Conservation (phyloP, 2,888 invertebrate genomes). For the Eugnorisma glareosa region DNA sequence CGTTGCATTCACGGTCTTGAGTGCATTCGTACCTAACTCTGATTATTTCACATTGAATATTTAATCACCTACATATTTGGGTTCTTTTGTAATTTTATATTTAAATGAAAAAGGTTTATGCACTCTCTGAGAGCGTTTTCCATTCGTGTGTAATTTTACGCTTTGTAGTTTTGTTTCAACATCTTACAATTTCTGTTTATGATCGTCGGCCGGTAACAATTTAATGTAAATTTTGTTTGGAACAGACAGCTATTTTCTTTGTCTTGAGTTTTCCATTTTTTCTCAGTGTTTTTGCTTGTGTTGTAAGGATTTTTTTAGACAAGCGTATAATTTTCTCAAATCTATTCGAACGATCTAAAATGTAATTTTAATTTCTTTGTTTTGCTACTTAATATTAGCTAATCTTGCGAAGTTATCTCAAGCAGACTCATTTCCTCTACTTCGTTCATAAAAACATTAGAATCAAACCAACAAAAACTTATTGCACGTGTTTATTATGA, state of each 20-base stretch:
- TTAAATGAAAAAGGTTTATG: constrained; percentile 40
- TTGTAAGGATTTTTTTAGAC: constrained; percentile 26
- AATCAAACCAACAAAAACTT: constrained; percentile 41
- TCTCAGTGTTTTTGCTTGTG: constrained; percentile 33
- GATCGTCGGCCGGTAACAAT: constrained; percentile 53
- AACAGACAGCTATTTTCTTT: constrained; percentile 62
- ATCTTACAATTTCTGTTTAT: constrained; percentile 58
- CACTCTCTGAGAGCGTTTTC: constrained; percentile 42
- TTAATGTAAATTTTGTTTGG: constrained; percentile 65
- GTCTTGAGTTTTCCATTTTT: constrained; percentile 58
- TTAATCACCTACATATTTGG: constrained; percentile 23
- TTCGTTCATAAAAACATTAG: constrained; percentile 39
- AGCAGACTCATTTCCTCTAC: constrained; percentile 58
- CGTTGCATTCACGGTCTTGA: constrained; percentile 55
- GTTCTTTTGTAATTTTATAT: constrained; percentile 34
- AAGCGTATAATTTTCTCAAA: constrained; percentile 50
- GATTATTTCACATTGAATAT: constrained; percentile 30
- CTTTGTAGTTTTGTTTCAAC: constrained; percentile 61
- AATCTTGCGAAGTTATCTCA: constrained; percentile 55
- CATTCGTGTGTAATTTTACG: constrained; percentile 62
- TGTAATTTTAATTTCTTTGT: constrained; percentile 64
- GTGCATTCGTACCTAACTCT: constrained; percentile 45
- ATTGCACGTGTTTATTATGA: constrained; percentile 43
- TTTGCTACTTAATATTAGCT: constrained; percentile 42
- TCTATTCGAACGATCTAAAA: constrained; percentile 41